Evolutionary conservation across 2,888 invertebrate genomes (phyloP).

Genomic region (Machimus rusticus): DNA sequence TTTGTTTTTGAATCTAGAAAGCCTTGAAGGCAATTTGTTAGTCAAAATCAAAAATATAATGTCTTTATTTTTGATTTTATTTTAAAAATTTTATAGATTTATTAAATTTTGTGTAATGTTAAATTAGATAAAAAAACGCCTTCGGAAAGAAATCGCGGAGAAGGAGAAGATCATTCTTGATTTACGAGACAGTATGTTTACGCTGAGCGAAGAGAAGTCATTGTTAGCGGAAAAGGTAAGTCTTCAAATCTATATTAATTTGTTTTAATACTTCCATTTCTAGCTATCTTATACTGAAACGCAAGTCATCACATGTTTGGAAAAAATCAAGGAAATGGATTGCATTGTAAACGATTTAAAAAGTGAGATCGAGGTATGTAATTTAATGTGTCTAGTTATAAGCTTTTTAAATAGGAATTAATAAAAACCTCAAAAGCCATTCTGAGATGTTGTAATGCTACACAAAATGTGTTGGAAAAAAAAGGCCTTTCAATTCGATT

Average conservation of each 20-base stretch:
- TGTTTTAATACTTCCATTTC: neutral
- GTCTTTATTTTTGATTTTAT: neutral
- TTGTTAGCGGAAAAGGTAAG: slow-evolving; percentile 53
- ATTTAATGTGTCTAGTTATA: neutral
- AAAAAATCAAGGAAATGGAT: slow-evolving; percentile 54
- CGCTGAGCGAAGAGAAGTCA: slow-evolving; percentile 51
- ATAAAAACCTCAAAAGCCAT: no score
- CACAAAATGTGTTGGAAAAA: no score
- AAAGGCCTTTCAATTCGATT: no score
- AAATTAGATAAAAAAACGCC: slow-evolving; percentile 55
- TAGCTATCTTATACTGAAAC: slow-evolving; percentile 53
- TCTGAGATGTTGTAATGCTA: no score
- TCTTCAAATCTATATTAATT: neutral
- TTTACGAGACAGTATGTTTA: slow-evolving; percentile 52
- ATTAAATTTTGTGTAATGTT: neutral
- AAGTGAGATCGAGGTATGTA: slow-evolving; percentile 51
- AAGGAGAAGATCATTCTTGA: slow-evolving; percentile 54
- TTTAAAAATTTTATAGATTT: neutral
- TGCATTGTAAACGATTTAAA: slow-evolving; percentile 50
- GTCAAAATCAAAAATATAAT: neutral
- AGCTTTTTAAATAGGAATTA: no score
- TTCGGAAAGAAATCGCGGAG: slow-evolving; percentile 54
- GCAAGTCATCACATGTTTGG: slow-evolving; percentile 51
- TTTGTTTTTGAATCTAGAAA: neutral
- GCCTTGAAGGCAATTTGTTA: neutral